Percentiles rank a stretch among this genome's conserved stretches.
Conservation (phyloP, 2,797 vertebrate species). For the Microcaecilia unicolor region DNA sequence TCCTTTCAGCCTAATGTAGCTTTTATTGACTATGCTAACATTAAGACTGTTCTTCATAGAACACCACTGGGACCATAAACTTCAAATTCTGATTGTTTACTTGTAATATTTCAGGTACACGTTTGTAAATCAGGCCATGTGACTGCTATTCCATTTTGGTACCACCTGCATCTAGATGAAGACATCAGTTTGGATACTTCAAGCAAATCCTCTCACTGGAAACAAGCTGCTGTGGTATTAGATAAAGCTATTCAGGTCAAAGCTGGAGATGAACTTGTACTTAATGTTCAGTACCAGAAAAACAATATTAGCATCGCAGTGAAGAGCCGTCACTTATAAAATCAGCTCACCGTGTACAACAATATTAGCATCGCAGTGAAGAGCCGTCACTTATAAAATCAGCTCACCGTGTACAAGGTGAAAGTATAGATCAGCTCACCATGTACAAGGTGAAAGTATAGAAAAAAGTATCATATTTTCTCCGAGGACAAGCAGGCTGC, state of each 20-base stretch:
- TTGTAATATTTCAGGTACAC: slow-evolving; percentile 71
- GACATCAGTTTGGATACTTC: slow-evolving; percentile 75
- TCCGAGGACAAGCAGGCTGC: no score
- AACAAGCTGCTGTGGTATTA: slow-evolving; percentile 86
- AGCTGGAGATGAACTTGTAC: slow-evolving; percentile 66
- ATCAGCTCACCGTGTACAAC: no score
- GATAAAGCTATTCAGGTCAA: slow-evolving; percentile 70
- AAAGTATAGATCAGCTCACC: no score
- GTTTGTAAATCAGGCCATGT: slow-evolving; percentile 65
- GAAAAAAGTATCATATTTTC: no score
- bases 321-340: neutral
- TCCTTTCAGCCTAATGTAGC: no score
- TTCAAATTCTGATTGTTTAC: no score
- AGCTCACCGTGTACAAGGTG: no score
- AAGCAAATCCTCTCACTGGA: slow-evolving; percentile 82
- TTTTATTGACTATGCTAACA: no score
- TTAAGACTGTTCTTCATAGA: no score
- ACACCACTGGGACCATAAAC: no score
- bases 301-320: slow-evolving; percentile 82
- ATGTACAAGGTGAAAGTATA: no score
- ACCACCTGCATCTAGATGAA: slow-evolving; percentile 76
- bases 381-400: neutral
- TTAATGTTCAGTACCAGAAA: slow-evolving; percentile 76
- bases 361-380: slow-evolving; percentile 75
- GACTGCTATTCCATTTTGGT: slow-evolving; percentile 95